Conservation (phyloP, 2,888 invertebrate species). For the Epinotia demarniana region DNA sequence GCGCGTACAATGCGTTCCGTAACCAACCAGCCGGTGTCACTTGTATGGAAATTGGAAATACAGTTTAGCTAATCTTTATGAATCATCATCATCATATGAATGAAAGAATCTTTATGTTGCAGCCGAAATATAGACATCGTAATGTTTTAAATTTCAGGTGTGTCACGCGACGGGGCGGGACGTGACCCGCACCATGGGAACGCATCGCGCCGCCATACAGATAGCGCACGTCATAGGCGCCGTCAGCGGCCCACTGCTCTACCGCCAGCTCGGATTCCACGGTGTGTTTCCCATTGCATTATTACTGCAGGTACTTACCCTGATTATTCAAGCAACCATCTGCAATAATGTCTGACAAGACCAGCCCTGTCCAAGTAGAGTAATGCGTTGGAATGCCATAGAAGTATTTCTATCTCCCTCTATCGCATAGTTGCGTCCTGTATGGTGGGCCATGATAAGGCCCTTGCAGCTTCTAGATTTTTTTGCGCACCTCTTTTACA, state of each 20-base stretch:
- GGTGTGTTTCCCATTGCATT: conserved; percentile 88
- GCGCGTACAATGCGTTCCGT: no score
- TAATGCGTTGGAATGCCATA: no score
- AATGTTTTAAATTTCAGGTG: conserved; percentile 57
- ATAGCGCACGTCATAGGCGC: conserved; percentile 85
- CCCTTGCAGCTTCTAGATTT: background rate
- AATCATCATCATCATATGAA: no score
- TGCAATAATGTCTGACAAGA: background rate
- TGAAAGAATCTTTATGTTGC: no score
- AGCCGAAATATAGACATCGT: no score
- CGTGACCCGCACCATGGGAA: conserved; percentile 86
- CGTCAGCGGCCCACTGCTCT: conserved; percentile 90
- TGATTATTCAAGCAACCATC: conserved; percentile 51
- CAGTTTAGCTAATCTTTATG: no score
- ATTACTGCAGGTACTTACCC: conserved; percentile 75
- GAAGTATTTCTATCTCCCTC: no score
- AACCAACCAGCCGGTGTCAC: no score
- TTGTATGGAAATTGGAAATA: no score
- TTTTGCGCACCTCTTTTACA: background rate
- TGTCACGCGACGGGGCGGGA: conserved; percentile 78
- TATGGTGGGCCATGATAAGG: no score
- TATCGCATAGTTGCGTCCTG: no score
- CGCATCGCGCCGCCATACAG: conserved; percentile 78
- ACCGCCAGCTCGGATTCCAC: conserved; percentile 88
- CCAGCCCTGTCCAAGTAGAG: no score